phyloP scores from a whole-genome alignment of 2,113 vertebrate genomes.

The Datnioides undecimradiatus region DNA sequence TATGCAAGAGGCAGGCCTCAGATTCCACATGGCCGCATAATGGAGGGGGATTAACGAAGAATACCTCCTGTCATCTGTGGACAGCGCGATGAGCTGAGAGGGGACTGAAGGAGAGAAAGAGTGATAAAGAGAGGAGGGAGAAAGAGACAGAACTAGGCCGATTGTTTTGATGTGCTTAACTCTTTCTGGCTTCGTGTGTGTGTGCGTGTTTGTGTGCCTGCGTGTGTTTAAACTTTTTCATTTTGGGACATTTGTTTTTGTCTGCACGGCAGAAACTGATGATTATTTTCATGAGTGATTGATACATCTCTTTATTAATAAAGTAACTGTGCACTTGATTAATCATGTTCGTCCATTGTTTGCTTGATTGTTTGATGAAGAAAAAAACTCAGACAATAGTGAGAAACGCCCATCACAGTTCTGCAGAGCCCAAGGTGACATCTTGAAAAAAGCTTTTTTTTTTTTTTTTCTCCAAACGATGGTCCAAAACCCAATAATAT shows the following conservation, averaged over 20 bases:
- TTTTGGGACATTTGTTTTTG: not conserved
- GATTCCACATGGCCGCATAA: slow-evolving; percentile 74
- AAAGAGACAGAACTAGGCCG: slow-evolving; percentile 80
- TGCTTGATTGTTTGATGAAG: not conserved
- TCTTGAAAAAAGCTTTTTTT: no score
- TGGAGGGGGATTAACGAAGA: slow-evolving; percentile 75
- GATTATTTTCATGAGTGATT: not conserved
- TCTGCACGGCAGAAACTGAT: not conserved
- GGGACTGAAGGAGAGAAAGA: slow-evolving; percentile 72
- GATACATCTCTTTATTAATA: not conserved
- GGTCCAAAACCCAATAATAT: not conserved
- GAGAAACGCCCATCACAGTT: not conserved
- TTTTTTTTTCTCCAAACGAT: not conserved
- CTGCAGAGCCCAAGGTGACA: not conserved
- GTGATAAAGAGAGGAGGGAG: slow-evolving; percentile 62
- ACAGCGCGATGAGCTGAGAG: slow-evolving; percentile 69
- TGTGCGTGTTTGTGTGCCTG: slow-evolving; percentile 25
- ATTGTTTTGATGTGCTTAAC: slow-evolving; percentile 75
- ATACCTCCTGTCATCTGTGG: slow-evolving; percentile 80
- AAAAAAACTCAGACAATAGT: not conserved
- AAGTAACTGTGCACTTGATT: not conserved
- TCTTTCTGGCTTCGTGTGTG: slow-evolving; percentile 55
- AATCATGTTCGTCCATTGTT: not conserved
- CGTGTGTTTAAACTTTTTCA: slow-evolving; percentile 47
- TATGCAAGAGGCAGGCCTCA: slow-evolving; percentile 55